Percentiles rank a stretch among this genome's conserved stretches.
phyloP scores from a whole-genome alignment of 2,113 vertebrate species.

The Helogale parvula region DNA sequence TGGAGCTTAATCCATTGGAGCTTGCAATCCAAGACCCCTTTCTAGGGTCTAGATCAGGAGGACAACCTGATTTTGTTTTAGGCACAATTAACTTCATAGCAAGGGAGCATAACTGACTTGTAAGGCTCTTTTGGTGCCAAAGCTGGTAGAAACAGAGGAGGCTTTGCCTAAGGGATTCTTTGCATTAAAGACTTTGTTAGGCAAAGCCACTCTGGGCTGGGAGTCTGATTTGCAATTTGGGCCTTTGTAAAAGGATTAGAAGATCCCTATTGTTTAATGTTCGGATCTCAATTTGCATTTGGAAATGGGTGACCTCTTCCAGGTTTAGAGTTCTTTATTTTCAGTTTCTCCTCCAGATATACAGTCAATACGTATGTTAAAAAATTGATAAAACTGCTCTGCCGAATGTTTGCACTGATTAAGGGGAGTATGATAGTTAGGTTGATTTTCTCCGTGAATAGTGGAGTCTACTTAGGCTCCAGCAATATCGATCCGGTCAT shows the following conservation, averaged over 20 bases:
- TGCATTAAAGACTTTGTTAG: conserved; percentile 68
- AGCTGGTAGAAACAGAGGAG: conserved; percentile 46
- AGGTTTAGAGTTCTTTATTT: not conserved
- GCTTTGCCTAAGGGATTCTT: not conserved
- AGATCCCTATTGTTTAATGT: conserved; percentile 33
- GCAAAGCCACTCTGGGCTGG: conserved; percentile 53
- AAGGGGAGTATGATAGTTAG: conserved; percentile 31
- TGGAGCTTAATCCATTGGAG: not conserved
- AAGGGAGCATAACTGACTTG: conserved; percentile 45
- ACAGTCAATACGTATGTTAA: conserved; percentile 41
- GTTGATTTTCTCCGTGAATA: conserved; percentile 62
- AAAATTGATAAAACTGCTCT: conserved; percentile 50
- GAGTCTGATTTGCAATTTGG: conserved; percentile 65
- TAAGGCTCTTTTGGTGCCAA: rapidly evolving
- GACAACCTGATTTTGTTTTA: conserved; percentile 27
- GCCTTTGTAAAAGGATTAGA: conserved; percentile 58
- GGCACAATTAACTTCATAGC: conserved; percentile 10
- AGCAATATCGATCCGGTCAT: conserved; percentile 49
- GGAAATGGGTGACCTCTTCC: not conserved
- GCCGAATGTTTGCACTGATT: conserved; percentile 38
- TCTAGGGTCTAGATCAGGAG: not conserved
- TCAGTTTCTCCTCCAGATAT: conserved; percentile 47
- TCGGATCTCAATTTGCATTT: conserved; percentile 62
- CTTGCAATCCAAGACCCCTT: not conserved
- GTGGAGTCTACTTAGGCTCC: not conserved